A percentile compares a stretch with the other conserved stretches of the same genome.
Evolutionary conservation across 2,113 vertebrate genomes (phyloP).

Genomic region (Blennius ocellaris): DNA sequence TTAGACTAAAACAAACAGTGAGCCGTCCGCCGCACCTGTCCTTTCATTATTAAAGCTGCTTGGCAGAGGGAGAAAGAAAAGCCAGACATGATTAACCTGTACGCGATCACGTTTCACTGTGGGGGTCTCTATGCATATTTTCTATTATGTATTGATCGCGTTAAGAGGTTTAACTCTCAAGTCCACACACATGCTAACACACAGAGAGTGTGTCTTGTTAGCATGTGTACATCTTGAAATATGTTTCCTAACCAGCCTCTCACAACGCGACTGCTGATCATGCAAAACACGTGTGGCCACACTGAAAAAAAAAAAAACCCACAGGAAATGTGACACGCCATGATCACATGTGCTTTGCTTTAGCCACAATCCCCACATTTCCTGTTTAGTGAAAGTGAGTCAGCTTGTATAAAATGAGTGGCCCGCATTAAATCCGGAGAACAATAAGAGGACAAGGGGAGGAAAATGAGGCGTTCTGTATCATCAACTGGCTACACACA

Average conservation of each 20-base stretch:
- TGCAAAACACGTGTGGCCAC: constrained; percentile 15
- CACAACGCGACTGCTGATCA: neutral
- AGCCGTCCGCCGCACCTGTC: constrained; percentile 5
- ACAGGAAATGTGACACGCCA: constrained; percentile 27
- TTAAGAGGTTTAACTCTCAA: too few relatives aligned
- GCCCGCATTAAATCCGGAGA: neutral
- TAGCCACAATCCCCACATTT: constrained; percentile 36
- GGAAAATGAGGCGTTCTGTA: constrained; percentile 4
- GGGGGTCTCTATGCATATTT: neutral
- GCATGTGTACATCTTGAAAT: constrained; percentile 26
- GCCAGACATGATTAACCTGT: constrained; percentile 11
- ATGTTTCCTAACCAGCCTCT: neutral
- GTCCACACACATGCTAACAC: neutral
- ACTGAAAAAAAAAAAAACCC: neutral
- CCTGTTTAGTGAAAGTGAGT: constrained; percentile 5
- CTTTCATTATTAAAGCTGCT: constrained; percentile 10
- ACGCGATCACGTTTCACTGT: neutral
- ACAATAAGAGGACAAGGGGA: constrained; percentile 1
- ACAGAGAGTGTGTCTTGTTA: neutral
- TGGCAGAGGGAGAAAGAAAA: neutral
- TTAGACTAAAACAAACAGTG: constrained; percentile 31
- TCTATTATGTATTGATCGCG: too few relatives aligned
- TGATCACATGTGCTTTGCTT: constrained; percentile 16
- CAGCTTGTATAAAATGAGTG: neutral
- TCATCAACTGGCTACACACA: constrained; percentile 16